Percentiles rank a stretch among this genome's conserved stretches.
These are phyloP conservation scores for Sinocyclocheilus maitianheensis DNA, from an alignment of 2,113 vertebrate species.

Conservation along the genomic window DNA sequence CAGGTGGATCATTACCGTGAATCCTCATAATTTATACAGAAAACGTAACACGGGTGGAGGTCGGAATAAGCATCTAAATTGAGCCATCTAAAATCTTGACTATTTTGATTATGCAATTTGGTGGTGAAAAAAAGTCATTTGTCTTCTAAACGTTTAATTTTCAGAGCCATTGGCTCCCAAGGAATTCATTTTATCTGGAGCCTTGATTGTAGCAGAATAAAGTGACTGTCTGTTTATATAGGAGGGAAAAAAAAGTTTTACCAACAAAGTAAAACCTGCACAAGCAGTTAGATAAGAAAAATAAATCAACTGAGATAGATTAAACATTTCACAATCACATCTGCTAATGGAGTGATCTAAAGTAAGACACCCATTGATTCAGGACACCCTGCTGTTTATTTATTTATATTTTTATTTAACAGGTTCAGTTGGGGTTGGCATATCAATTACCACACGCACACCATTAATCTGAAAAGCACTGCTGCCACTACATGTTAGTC, in stretches of 20 bases:
- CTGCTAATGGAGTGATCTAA: conserved; percentile 23
- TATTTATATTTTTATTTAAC: conserved; percentile 42
- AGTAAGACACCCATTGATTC: conserved; percentile 28
- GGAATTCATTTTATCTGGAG: conserved; percentile 19
- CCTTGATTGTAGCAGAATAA: conserved; percentile 19
- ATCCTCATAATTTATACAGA: not conserved
- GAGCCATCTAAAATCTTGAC: not conserved
- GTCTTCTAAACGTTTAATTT: conserved; percentile 32
- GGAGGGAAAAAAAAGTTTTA: not conserved
- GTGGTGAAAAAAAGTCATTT: conserved; percentile 26
- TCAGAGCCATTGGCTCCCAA: conserved; percentile 25
- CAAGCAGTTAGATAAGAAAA: conserved; percentile 11
- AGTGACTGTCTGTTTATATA: conserved; percentile 15
- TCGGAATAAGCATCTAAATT: not conserved
- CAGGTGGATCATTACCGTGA: not conserved
- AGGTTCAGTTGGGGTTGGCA: conserved; percentile 28
- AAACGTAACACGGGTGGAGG: not conserved
- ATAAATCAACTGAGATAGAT: not conserved
- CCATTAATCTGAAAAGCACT: conserved; percentile 33
- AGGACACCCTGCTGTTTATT: conserved; percentile 10
- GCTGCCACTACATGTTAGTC: not conserved
- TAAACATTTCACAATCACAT: conserved; percentile 5
- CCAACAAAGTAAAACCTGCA: conserved; percentile 27
- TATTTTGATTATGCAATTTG: conserved; percentile 31
- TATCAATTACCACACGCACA: conserved; percentile 18